These are phyloP conservation scores for Calidris pugnax DNA, from an alignment of 2,113 vertebrate species.

Conservation along the genomic window DNA sequence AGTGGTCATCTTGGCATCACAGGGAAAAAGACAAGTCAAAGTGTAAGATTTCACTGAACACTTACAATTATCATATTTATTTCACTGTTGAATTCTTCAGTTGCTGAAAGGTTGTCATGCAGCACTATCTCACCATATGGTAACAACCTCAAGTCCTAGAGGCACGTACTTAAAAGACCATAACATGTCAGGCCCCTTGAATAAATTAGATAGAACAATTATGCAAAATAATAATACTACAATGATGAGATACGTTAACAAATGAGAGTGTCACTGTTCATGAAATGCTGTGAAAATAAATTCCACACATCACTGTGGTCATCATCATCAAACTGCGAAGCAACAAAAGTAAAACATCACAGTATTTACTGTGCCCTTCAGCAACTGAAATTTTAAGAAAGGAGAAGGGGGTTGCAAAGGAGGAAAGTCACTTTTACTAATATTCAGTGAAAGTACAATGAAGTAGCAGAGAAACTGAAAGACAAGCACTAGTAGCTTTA, in stretches of 20 bases:
- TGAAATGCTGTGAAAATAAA: conserved; percentile 43
- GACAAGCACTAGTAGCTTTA: not conserved
- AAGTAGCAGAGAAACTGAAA: not conserved
- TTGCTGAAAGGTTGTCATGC: conserved; percentile 66
- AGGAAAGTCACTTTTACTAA: not conserved
- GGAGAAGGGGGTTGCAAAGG: not conserved
- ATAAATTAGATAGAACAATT: conserved; percentile 61
- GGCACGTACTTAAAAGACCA: conserved; percentile 72
- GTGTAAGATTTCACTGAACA: not conserved
- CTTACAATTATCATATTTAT: conserved; percentile 58
- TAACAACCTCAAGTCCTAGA: conserved; percentile 81
- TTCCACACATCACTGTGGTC: conserved; percentile 40
- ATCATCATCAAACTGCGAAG: conserved; percentile 38
- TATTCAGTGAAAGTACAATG: not conserved
- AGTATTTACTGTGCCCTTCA: not conserved
- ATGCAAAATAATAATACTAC: conserved; percentile 60
- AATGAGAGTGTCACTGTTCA: conserved; percentile 6
- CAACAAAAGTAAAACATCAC: not conserved
- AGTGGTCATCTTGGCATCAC: not conserved
- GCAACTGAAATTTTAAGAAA: not conserved
- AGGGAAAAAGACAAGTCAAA: not conserved
- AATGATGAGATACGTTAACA: conserved; percentile 50
- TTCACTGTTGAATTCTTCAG: conserved; percentile 63
- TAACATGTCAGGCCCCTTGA: conserved; percentile 63
- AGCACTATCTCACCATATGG: conserved; percentile 74